Base-by-base conservation (phyloP, 2,113 vertebrate species). In the Desmodus rotundus region DNA sequence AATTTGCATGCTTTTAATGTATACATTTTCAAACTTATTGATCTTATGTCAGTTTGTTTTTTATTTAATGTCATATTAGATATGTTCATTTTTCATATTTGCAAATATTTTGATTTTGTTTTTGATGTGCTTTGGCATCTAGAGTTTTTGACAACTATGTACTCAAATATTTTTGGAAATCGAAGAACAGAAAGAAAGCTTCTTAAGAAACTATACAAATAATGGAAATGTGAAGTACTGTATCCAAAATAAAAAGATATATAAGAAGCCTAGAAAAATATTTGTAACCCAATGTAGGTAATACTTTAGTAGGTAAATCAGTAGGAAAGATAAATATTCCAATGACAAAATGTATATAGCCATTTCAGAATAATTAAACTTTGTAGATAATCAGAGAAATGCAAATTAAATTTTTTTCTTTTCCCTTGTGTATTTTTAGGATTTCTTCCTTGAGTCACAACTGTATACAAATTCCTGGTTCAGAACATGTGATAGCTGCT, bases 331-430 rank as follows among this genome's bases (percentile, higher is more conserved):
- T 78, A 72, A 83, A 47, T 94, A 84, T 83, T 36, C 76, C 70
- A 94, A 4, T 90, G 45, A 92, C 41, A 95, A 76, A 91, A 91
- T 82, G 19, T 70, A 33, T 17, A 73, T 83, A 82, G 65, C 63
- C 52, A 92, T 94, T 96, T 95, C 38, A 73, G 80, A 67, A 90
- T 76, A 70, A 94, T 70, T 94, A 10, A 47, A 36, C 9, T 19
- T 93, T 94, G 26, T 63, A 95, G 65, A 45, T 92, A 78, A 81
- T 96, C 45, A 82, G 31, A 88, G 52, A 87, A 96, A 96, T 92
- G 65, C 47, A 89, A 84, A 61, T 91, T 87, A 50, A 68, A 26
- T 19, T 73, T 68, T 87, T 96, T 77, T 77, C 70, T 87, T 95
- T 93, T 56, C 85, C 70, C 11, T 83, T 78, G 3, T 90, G 14